A percentile compares a stretch with the other conserved stretches of the same genome.
These are phyloP conservation scores for Synanthedon vespiformis DNA, from an alignment of 2,888 invertebrate species.

Conservation along the genomic window DNA sequence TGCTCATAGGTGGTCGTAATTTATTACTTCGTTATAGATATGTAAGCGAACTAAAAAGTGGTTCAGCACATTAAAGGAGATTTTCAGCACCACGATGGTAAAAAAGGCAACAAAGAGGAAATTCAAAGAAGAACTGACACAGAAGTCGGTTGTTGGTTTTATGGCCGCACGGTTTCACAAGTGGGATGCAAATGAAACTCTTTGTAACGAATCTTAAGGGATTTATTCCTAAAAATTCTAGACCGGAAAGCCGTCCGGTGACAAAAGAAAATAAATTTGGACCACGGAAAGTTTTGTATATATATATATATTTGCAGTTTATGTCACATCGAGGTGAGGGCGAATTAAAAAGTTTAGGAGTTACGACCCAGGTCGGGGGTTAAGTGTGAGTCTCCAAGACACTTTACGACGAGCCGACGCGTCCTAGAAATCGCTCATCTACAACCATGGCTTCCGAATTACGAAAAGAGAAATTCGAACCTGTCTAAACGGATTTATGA, in stretches of 20 bases:
- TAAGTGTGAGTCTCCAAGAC: not conserved
- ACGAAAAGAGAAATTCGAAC: too few species aligned
- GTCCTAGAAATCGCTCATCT: too few species aligned
- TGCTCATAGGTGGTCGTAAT: too few species aligned
- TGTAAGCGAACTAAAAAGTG: too few species aligned
- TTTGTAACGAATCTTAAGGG: slow-evolving; percentile 62
- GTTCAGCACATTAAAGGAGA: too few species aligned
- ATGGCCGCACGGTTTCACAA: slow-evolving; percentile 16
- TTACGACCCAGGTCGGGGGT: not conserved
- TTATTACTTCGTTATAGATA: too few species aligned
- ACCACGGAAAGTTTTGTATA: slow-evolving; percentile 22
- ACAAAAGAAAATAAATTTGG: slow-evolving; percentile 50
- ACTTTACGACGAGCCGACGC: not conserved
- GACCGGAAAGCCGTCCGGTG: slow-evolving; percentile 30
- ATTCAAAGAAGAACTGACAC: too few species aligned
- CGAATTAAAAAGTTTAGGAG: not conserved
- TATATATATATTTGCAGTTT: slow-evolving; percentile 14
- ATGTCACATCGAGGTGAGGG: not conserved
- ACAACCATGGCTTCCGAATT: too few species aligned
- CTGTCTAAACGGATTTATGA: too few species aligned
- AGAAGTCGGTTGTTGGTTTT: not conserved
- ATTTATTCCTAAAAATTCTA: slow-evolving; percentile 56
- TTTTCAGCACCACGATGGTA: too few species aligned
- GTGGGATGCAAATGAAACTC: slow-evolving; percentile 60
- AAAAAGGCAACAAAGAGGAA: too few species aligned